Conservation (phyloP, 2,888 invertebrate species). For the Celastrina argiolus region DNA sequence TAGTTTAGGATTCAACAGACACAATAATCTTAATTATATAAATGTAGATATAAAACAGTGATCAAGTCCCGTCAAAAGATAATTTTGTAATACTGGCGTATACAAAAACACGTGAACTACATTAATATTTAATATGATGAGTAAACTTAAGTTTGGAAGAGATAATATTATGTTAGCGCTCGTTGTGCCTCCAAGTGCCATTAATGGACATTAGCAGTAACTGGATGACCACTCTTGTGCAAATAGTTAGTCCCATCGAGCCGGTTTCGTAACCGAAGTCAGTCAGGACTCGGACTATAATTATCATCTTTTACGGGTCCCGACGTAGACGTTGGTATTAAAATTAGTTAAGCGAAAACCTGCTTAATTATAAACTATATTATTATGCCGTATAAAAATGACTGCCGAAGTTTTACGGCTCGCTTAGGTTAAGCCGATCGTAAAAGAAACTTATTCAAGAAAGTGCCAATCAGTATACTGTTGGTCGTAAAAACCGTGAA, state of each 20-base stretch:
- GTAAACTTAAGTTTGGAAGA: too few relatives aligned
- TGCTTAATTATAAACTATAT: conserved; percentile 31
- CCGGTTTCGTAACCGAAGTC: neutral
- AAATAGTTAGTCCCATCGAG: neutral
- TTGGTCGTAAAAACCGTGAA: conserved; percentile 38
- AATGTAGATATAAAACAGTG: too few relatives aligned
- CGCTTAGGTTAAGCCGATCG: conserved; percentile 38
- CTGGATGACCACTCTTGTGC: too few relatives aligned
- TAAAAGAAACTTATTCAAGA: conserved; percentile 42
- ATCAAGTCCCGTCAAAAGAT: too few relatives aligned
- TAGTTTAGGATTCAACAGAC: too few relatives aligned
- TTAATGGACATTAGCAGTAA: too few relatives aligned
- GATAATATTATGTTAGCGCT: too few relatives aligned
- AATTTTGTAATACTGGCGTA: too few relatives aligned
- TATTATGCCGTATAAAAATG: conserved; percentile 32
- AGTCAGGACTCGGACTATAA: neutral
- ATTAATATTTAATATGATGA: too few relatives aligned
- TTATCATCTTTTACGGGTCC: conserved; percentile 12
- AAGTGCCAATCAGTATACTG: conserved; percentile 51
- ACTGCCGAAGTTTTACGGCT: conserved; percentile 36
- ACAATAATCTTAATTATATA: too few relatives aligned
- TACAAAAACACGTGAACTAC: too few relatives aligned
- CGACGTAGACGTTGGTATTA: neutral
- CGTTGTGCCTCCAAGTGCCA: too few relatives aligned
- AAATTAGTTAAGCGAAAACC: conserved; percentile 27